Base-by-base conservation (phyloP, 2,113 vertebrate genomes). In the Quiscalus mexicanus region DNA sequence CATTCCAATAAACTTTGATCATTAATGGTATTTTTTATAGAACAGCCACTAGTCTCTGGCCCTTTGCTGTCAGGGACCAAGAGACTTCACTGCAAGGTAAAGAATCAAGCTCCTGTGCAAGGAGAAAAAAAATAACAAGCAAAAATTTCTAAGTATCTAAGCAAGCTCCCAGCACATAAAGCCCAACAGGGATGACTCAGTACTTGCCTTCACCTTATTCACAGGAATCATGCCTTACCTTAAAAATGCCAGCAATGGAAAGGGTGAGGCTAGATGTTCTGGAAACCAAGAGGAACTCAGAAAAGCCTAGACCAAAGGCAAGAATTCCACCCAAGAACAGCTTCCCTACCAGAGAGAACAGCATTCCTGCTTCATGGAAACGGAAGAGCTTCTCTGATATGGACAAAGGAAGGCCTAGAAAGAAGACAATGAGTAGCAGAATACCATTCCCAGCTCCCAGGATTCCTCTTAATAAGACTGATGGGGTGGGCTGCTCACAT, bases 161-260 rank as follows among this genome's bases (percentile, higher is more conserved):
- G n/a, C 21, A 85, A 80, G 50, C 27, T 85, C 47, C 63, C 87
- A 90, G 27, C 31, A 60, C 45, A 25, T 8, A 19, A 89, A 45
- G 67, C 58, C 70, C 41, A 19, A 37, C 14, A 49, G 41, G 37
- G 39, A 49, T 39, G 33, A 75, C 55, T 53, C 25, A 27, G 67
- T 77, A 76, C 39, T 83, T 91, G 93, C 84, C 75, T 81, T 95
- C 37, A 37, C 37, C 37, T 37, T 37, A 37, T 37, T 37, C 82
- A 86, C 75, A 84, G 67, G 85, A 90, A 84, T 47, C 63, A 91
- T 49, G 69, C 47, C 67, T 95, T 96, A 99, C 99, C 99, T 99
- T 99, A 96, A 99, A 99, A 89, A 99, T 99, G 87, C 99, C 99
- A 35, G 99, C 98, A 59, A 99, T 98, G 92, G 99, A 99, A 47